phyloP scores from a whole-genome alignment of 2,113 vertebrate species.

The Fulmarus glacialis region DNA sequence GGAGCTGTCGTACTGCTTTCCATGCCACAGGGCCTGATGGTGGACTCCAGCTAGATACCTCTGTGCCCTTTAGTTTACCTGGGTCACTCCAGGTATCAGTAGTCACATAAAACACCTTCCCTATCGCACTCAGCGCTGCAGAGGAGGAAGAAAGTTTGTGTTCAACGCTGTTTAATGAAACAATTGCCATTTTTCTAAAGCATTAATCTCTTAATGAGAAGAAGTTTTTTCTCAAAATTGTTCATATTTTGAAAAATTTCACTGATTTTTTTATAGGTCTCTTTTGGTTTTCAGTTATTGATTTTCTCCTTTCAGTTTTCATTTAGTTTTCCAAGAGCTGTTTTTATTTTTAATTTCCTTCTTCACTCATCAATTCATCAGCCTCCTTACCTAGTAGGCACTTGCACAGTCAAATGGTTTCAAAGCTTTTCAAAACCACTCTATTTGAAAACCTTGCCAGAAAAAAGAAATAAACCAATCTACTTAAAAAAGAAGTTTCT shows the following conservation, averaged over 20 bases:
- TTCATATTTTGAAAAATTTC: neutral
- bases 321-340: neutral
- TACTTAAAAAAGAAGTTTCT: neutral
- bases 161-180: neutral
- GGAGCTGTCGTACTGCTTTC: neutral
- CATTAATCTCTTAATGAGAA: neutral
- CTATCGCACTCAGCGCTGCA: neutral
- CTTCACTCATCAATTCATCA: neutral
- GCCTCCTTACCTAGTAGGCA: slow-evolving; percentile 22
- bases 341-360: slow-evolving; percentile 7
- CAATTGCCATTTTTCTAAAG: neutral
- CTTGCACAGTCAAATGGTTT: slow-evolving; percentile 30
- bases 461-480: neutral
- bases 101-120: neutral
- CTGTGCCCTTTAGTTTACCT: neutral
- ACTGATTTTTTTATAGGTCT: neutral
- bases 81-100: neutral
- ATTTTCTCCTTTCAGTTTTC: neutral
- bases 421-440: slow-evolving; percentile 38
- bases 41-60: neutral
- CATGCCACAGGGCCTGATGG: neutral
- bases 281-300: neutral
- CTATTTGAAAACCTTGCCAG: slow-evolving; percentile 9
- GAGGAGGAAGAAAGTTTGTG: neutral
- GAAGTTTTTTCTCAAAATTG: neutral